Base-by-base conservation (phyloP, 2,797 vertebrate species). In the Pangasius djambal region DNA sequence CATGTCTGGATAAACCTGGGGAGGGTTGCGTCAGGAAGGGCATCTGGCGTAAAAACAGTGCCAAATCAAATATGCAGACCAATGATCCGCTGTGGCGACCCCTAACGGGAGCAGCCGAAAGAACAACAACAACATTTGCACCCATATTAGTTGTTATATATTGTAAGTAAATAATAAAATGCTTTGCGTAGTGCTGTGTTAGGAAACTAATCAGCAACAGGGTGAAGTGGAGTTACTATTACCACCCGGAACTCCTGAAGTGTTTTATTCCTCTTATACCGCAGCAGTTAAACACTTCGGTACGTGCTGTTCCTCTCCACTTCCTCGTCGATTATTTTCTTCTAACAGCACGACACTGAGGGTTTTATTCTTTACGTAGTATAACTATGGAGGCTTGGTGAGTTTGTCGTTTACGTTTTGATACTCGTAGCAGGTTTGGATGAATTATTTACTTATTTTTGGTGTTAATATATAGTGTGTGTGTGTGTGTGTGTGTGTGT, bases 401-500 rank as follows among this genome's bases (percentile, higher is more conserved):
- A 34, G 65, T 69, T 22, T 61, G 18, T 59, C 20, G 4, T 28
- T 63, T 15, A 15, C n/a, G 31, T 37, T 37, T 37, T 37, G 16
- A 70, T 70, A 70, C 16, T 37, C 22, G 7, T 22, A 22, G 18
- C 20, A 48, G 72, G 72, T 75, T 75, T 75, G 40, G 4, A 44
- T 25, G 8, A 10, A 57, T 37, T 10, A 20, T 57, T 28, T 65
- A 20, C n/a, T 9, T 37, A 50, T 52, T 50, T 50, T 9, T 50
- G 12, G 25, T 50, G 13, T 55, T 55, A 55, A 55, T 15, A 65
- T 28, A 6, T 67, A 12, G 2, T 37, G 37, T 37, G 37, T 37
- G 37, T 75, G 72, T 74, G 34, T 85, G 37, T 69, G n/a, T 63
- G 61, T 82, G 34, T 83, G n/a, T 44, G 28, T 75, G 55, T 92